phyloP scores from a whole-genome alignment of 2,797 vertebrate genomes.

The Tokudaia muenninki region DNA sequence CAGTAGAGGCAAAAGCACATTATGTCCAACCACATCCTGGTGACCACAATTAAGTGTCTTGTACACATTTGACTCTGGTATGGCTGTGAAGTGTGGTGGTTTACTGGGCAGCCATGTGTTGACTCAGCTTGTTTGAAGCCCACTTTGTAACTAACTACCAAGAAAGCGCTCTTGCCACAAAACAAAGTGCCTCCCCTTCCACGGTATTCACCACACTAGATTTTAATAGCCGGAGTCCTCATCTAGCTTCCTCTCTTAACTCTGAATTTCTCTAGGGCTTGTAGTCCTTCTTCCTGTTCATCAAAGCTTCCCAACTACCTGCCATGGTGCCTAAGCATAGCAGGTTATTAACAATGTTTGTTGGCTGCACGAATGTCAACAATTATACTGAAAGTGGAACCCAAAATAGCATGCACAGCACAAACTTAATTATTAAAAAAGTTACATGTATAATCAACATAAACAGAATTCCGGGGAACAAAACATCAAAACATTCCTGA shows the following conservation, averaged over 20 bases:
- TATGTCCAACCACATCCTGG: background rate
- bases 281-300: background rate
- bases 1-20: background rate
- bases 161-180: background rate
- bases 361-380: background rate
- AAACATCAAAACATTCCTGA: background rate
- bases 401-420: background rate
- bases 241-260: background rate
- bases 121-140: background rate
- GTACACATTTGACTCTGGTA: background rate
- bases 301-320: background rate
- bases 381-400: background rate
- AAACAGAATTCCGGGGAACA: background rate
- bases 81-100: background rate
- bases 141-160: background rate
- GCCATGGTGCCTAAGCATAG: background rate
- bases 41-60: background rate
- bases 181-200: background rate
- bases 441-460: background rate
- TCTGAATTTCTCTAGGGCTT: background rate
- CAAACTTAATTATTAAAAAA: conserved; percentile 8
- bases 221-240: conserved; percentile 15
- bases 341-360: background rate
- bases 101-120: background rate
- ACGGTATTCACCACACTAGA: background rate